phyloP scores from a whole-genome alignment of 2,113 vertebrate genomes.

The Alces alces region DNA sequence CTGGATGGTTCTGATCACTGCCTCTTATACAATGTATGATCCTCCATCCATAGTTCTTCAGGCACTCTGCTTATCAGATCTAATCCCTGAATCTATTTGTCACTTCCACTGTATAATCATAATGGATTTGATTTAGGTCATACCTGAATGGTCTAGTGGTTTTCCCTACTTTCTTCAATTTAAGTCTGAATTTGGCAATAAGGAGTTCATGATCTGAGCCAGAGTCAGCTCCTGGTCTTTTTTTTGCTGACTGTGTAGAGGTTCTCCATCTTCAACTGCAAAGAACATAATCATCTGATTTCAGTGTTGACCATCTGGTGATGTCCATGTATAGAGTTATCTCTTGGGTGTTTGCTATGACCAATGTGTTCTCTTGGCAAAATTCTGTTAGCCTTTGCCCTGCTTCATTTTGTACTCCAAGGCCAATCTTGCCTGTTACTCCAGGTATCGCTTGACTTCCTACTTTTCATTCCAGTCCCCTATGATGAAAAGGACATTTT shows the following conservation, averaged over 20 bases:
- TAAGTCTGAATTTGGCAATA: not conserved
- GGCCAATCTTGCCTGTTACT: not conserved
- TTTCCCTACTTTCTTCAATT: not conserved
- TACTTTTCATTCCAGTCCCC: not conserved
- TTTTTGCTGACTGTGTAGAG: not conserved
- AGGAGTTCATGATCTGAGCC: not conserved
- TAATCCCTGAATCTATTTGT: not conserved
- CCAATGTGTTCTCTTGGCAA: not conserved
- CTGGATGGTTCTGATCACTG: not conserved
- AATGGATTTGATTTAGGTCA: not conserved
- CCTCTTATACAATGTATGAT: not conserved
- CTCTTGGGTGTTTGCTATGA: not conserved
- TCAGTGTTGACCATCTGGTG: not conserved
- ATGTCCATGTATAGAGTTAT: not conserved
- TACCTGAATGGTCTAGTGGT: not conserved
- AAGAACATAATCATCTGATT: not conserved
- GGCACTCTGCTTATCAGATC: not conserved
- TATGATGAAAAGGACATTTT: not conserved
- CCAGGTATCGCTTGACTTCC: not conserved
- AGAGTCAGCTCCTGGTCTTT: not conserved
- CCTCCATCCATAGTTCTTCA: not conserved
- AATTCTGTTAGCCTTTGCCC: not conserved
- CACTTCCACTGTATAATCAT: not conserved
- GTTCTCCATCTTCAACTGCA: not conserved
- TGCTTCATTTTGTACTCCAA: not conserved